Evolutionary conservation across 2,797 vertebrate species (phyloP).

Genomic region (Tenualosa ilisha): DNA sequence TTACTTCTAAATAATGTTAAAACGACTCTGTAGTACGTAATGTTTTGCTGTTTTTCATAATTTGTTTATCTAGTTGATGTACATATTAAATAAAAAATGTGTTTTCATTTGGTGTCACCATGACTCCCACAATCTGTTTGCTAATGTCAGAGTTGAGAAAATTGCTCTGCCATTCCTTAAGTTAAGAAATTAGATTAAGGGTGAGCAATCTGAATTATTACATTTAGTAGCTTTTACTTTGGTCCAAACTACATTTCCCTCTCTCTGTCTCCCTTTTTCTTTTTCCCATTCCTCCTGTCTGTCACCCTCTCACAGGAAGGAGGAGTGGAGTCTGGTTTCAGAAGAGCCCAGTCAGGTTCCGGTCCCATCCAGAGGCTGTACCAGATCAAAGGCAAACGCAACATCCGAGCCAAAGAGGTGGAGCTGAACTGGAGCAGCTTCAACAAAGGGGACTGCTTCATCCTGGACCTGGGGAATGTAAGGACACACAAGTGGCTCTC

Average conservation of each 20-base stretch:
- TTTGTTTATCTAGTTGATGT: background rate
- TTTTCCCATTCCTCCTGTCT: slow-evolving; percentile 22
- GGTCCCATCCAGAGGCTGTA: slow-evolving; percentile 74
- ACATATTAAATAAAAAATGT: background rate
- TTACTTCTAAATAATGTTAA: no score
- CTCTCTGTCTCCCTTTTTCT: background rate
- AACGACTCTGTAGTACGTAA: no score
- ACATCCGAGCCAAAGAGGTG: slow-evolving; percentile 84
- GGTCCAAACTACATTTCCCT: background rate
- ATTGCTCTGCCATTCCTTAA: background rate
- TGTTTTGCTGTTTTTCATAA: background rate
- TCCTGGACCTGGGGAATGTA: slow-evolving; percentile 81
- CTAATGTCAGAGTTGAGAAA: background rate
- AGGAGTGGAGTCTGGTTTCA: slow-evolving; percentile 86
- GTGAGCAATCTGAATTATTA: background rate
- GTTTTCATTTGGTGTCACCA: background rate
- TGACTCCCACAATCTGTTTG: background rate
- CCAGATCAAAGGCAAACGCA: slow-evolving; percentile 90
- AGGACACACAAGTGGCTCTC: slow-evolving; percentile 22
- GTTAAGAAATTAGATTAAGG: background rate
- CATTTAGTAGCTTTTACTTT: background rate
- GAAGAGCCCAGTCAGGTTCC: slow-evolving; percentile 54
- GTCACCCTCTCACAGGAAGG: slow-evolving; percentile 75
- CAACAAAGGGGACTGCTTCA: slow-evolving; percentile 93
- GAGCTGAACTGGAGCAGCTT: slow-evolving; percentile 84